phyloP scores from a whole-genome alignment of 2,797 vertebrate genomes.

The Chelmon rostratus region DNA sequence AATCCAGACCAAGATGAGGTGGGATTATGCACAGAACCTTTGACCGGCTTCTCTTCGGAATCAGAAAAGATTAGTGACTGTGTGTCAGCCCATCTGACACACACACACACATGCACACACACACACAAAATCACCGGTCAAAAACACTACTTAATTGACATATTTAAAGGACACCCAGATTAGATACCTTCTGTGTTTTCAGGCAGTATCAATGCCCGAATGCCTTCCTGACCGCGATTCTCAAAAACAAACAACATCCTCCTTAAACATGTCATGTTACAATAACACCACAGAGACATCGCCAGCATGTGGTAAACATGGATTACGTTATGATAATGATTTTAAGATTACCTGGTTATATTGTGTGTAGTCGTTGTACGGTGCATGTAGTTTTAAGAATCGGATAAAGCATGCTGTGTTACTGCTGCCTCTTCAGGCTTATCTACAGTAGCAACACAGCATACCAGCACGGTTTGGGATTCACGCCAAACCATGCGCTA shows the following conservation, averaged over 20 bases:
- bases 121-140: constrained; percentile 44
- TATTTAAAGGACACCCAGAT: constrained; percentile 60
- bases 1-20: constrained; percentile 77
- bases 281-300: constrained; percentile 25
- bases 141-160: constrained; percentile 64
- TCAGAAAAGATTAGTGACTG: constrained; percentile 79
- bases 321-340: constrained; percentile 47
- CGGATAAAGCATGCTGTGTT: constrained; percentile 19
- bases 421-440: constrained; percentile 6
- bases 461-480: neutral
- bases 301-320: constrained; percentile 47
- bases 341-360: constrained; percentile 49
- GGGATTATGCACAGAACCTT: constrained; percentile 79
- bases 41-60: constrained; percentile 79
- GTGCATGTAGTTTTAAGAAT: constrained; percentile 8
- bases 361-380: constrained; percentile 13
- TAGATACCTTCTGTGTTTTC: constrained; percentile 52
- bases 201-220: constrained; percentile 15
- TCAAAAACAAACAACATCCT: constrained; percentile 44
- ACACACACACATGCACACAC: constrained; percentile 38
- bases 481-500: neutral
- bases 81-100: constrained; percentile 51
- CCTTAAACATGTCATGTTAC: constrained; percentile 40
- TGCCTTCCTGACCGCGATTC: constrained; percentile 40
- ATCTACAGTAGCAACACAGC: neutral